These are phyloP conservation scores for Eupithecia tripunctaria DNA, from an alignment of 2,888 invertebrate species.

Conservation along the genomic window DNA sequence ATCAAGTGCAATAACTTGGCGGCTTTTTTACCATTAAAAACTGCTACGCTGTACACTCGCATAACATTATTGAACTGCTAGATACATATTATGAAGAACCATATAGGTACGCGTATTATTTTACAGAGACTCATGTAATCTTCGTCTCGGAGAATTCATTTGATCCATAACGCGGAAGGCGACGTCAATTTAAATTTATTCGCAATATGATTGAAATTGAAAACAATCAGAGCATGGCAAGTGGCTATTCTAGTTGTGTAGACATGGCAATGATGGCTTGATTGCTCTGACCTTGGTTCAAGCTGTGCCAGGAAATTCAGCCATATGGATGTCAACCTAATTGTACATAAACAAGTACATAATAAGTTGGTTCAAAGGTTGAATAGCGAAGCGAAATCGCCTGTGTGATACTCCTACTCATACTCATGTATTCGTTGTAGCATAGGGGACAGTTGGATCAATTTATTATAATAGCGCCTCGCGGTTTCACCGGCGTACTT, in stretches of 20 bases:
- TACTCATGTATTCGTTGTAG: no score
- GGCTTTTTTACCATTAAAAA: neutral
- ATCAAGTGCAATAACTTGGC: neutral
- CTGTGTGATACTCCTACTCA: no score
- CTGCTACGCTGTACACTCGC: neutral
- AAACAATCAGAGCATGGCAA: constrained; percentile 11
- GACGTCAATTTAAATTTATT: constrained; percentile 1
- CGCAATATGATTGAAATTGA: constrained; percentile 3
- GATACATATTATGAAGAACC: no score
- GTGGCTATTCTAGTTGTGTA: neutral
- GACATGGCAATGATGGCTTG: neutral
- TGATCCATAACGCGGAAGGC: neutral
- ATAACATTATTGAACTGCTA: neutral
- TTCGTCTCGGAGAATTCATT: neutral
- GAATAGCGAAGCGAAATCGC: neutral
- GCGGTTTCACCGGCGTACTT: no score
- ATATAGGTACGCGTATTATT: no score
- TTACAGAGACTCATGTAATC: neutral
- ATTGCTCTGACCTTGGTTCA: constrained; percentile 6
- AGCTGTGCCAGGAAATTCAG: neutral
- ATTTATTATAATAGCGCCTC: no score
- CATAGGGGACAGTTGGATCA: no score
- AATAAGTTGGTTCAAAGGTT: neutral
- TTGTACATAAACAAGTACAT: constrained; percentile 1
- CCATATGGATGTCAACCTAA: neutral